Base-by-base conservation (phyloP, 2,888 invertebrate genomes). In the Cryptocheilus praepositus region DNA sequence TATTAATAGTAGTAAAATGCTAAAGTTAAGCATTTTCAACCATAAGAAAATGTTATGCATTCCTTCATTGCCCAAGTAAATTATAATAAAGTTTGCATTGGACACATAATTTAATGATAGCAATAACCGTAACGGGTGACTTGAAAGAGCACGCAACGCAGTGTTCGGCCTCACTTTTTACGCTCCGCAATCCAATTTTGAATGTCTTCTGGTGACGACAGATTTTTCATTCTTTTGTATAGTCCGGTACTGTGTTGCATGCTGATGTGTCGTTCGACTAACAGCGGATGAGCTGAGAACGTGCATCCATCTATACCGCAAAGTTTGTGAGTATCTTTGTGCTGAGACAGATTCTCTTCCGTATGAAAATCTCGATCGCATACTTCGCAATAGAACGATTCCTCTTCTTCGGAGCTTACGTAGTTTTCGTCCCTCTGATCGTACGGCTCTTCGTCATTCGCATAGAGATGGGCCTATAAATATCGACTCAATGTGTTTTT, bases 211-310 rank as follows among this genome's bases (percentile, higher is more conserved):
- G 94, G 93, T 4, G 94, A 93, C 71, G 93, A 92, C 5, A 94
- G 83, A 76, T 93, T 93, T 76, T 93, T 92, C 70, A 97, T 94
- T 88, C 93, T 93, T 61, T 94, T 92, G 82, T 94, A 97, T 18
- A 97, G 88, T 0, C 96, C 97, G n/a, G 94, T 93, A 5, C 92
- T 91, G 88, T 98, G 97, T 89, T 96, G 95, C 91, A 94, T 93
- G 86, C 92, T 91, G 76, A 95, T 92, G 85, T 98, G 98, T 77
- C 93, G 93, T 69, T 94, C 93, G 15, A 98, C 92, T 1, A 96
- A 91, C 86, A 93, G 93, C 3, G 94, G 92, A 85, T 95, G 94
- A 3, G 95, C 96, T 66, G 92, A 90, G 89, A 95, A 96, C 44
- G 90, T 91, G 85, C 97, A 98, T 15, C 94, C 95, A 80, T 95